Evolutionary conservation across 1,140 invertebrate species (phyloP).

Genomic region (Manduca sexta): DNA sequence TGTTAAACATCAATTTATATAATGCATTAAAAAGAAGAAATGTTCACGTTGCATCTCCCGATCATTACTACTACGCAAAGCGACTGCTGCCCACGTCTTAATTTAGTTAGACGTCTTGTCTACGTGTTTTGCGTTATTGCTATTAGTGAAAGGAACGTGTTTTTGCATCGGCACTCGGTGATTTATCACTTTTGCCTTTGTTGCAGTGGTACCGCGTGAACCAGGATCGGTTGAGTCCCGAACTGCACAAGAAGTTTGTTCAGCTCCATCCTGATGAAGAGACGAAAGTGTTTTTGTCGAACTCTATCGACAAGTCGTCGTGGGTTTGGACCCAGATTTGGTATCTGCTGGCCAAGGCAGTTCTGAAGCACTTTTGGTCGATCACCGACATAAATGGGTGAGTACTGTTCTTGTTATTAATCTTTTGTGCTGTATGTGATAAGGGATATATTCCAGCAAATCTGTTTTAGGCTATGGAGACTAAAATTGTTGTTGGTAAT

Average conservation of each 20-base stretch:
- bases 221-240: slow-evolving; percentile 54
- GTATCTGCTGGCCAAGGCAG: slow-evolving; percentile 79
- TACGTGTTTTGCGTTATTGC: background rate
- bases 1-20: slow-evolving; percentile 52
- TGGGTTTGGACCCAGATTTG: slow-evolving; percentile 85
- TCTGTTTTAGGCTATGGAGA: too few relatives aligned
- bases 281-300: slow-evolving; percentile 81
- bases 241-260: slow-evolving; percentile 75
- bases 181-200: slow-evolving; percentile 26
- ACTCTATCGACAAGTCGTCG: slow-evolving; percentile 82
- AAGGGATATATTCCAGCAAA: too few relatives aligned
- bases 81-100: slow-evolving; percentile 8
- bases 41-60: slow-evolving; percentile 18
- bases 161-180: background rate
- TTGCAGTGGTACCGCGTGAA: slow-evolving; percentile 82
- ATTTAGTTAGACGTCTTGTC: background rate
- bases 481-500: too few relatives aligned
- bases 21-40: slow-evolving; percentile 9
- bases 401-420: slow-evolving; percentile 41
- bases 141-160: too few relatives aligned
- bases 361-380: slow-evolving; percentile 85
- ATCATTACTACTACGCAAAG: slow-evolving; percentile 20
- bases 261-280: slow-evolving; percentile 79
- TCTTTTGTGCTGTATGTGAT: too few relatives aligned
- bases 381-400: slow-evolving; percentile 90